Conservation (phyloP, 1,140 invertebrate genomes). For the Thaumetopoea pityocampa region DNA sequence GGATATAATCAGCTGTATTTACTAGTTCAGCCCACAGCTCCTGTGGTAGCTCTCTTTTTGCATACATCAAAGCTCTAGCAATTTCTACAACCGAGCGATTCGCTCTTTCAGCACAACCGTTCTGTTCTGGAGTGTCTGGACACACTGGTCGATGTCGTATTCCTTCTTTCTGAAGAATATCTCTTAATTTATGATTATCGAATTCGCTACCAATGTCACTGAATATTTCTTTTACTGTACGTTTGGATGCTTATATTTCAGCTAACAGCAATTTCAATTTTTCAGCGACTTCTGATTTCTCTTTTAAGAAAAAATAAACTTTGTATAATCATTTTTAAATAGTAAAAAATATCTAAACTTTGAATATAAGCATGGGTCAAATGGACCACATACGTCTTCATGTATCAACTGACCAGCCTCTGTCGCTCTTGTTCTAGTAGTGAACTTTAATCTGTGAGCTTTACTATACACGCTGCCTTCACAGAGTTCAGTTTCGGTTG, state of each 20-base stretch:
- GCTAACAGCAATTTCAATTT: background rate
- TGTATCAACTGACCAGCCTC: too few species aligned
- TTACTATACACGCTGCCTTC: too few species aligned
- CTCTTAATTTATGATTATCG: too few species aligned
- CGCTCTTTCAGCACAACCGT: slow-evolving; percentile 1
- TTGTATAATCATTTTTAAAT: slow-evolving; percentile 3
- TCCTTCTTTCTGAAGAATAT: too few species aligned
- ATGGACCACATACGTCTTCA: slow-evolving; percentile 3
- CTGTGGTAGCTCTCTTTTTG: background rate
- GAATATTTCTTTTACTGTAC: slow-evolving; percentile 1
- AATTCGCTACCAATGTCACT: slow-evolving; percentile 4
- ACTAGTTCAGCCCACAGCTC: background rate
- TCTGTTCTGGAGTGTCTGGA: slow-evolving; percentile 1
- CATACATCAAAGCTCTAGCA: background rate
- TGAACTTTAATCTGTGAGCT: too few species aligned
- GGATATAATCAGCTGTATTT: background rate
- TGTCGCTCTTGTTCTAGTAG: too few species aligned
- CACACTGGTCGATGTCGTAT: background rate
- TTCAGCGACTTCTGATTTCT: background rate
- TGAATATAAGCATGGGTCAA: background rate
- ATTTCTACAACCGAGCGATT: slow-evolving; percentile 1
- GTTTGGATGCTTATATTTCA: background rate
- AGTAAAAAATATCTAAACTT: slow-evolving; percentile 1
- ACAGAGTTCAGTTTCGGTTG: too few species aligned
- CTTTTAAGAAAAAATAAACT: slow-evolving; percentile 1